Conservation (phyloP, 2,888 invertebrate species). For the Sturmia bella region DNA sequence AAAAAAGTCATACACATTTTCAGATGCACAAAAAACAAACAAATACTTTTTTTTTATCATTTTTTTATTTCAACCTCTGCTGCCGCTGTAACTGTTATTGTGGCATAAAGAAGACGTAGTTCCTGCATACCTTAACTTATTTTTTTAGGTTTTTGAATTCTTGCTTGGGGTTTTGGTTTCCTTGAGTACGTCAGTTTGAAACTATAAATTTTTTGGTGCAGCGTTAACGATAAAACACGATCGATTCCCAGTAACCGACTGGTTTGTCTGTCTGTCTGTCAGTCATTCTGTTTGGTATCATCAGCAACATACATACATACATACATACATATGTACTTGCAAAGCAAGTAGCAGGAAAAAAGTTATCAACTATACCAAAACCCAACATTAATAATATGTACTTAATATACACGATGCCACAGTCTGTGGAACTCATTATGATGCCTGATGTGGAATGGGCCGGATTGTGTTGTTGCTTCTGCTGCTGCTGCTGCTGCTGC, state of each 20-base stretch:
- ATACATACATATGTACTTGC: too few species aligned
- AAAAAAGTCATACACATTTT: conserved; percentile 1
- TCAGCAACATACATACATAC: too few species aligned
- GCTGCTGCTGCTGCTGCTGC: conserved; percentile 27
- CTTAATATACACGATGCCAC: conserved; percentile 39
- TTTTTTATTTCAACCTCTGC: conserved; percentile 12
- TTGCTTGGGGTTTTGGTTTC: conserved; percentile 1
- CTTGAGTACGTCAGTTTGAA: conserved; percentile 52
- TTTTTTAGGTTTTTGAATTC: neutral
- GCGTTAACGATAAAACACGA: conserved; percentile 60
- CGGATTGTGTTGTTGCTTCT: conserved; percentile 23
- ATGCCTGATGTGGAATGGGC: conserved; percentile 31
- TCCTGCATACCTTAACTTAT: conserved; percentile 28
- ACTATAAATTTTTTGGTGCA: conserved; percentile 59
- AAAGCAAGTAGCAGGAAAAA: conserved; percentile 8
- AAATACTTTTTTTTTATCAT: conserved; percentile 31
- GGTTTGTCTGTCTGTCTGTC: conserved; percentile 42
- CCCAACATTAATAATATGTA: conserved; percentile 31
- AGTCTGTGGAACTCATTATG: conserved; percentile 52
- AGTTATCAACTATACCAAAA: conserved; percentile 7
- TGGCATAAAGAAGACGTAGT: conserved; percentile 49
- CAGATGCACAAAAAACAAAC: conserved; percentile 11
- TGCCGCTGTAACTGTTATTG: conserved; percentile 36
- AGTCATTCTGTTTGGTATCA: conserved; percentile 45
- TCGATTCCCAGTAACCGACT: conserved; percentile 54